These are phyloP conservation scores for Mya arenaria DNA, from an alignment of 1,140 invertebrate genomes.

Conservation along the genomic window DNA sequence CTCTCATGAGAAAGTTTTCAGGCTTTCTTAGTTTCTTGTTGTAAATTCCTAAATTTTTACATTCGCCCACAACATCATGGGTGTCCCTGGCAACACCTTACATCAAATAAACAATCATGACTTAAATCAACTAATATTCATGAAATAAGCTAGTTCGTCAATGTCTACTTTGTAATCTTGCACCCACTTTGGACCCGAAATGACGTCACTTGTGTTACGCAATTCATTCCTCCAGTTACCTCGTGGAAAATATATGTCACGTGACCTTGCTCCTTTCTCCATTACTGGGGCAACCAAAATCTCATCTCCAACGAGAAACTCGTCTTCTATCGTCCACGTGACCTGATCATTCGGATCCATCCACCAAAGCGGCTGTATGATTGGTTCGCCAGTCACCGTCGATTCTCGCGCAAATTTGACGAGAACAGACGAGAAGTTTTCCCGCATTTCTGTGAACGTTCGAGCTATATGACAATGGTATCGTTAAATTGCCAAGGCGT, in stretches of 20 bases:
- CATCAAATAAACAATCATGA: too few relatives aligned
- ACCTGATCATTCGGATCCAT: constrained; percentile 90
- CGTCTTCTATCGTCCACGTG: constrained; percentile 90
- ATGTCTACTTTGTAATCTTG: constrained; percentile 84
- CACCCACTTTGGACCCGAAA: constrained; percentile 86
- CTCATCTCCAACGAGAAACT: constrained; percentile 91
- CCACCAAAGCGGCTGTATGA: constrained; percentile 96
- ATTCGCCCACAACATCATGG: too few relatives aligned
- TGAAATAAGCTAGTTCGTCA: constrained; percentile 6
- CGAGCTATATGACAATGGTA: constrained; percentile 86
- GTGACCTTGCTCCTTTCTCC: constrained; percentile 84
- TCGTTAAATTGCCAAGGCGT: constrained; percentile 93
- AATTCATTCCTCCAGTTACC: constrained; percentile 69
- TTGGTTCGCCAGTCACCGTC: constrained; percentile 69
- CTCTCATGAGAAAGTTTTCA: too few relatives aligned
- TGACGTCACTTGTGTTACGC: constrained; percentile 58
- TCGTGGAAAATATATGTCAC: constrained; percentile 86
- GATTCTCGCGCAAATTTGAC: constrained; percentile 63
- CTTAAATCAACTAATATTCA: too few relatives aligned
- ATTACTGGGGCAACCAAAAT: constrained; percentile 94
- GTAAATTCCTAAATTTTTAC: too few relatives aligned
- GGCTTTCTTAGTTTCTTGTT: too few relatives aligned
- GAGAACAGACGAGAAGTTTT: constrained; percentile 80
- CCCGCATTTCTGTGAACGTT: constrained; percentile 87
- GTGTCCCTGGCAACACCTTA: too few relatives aligned